Conservation (phyloP, 2,113 vertebrate species). For the Epinephelus lanceolatus region DNA sequence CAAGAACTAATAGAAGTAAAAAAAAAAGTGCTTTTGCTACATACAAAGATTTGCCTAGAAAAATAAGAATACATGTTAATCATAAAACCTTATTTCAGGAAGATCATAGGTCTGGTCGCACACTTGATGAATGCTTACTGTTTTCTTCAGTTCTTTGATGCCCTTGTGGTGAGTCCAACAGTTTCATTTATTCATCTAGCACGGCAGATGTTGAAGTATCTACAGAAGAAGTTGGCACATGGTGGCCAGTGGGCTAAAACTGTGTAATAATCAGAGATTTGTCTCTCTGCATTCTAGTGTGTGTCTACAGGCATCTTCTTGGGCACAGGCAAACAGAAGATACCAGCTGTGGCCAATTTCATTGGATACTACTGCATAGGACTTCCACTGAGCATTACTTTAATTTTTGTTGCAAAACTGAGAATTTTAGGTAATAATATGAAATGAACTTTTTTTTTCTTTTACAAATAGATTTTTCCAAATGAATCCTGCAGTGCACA, state of each 20-base stretch:
- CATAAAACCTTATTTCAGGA: slow-evolving; percentile 60
- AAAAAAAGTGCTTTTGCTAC: background rate
- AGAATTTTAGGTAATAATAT: slow-evolving; percentile 84
- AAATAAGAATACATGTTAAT: too few species aligned
- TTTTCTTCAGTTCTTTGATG: slow-evolving; percentile 82
- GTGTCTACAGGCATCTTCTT: slow-evolving; percentile 85
- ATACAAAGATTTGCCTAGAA: background rate
- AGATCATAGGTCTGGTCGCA: slow-evolving; percentile 77
- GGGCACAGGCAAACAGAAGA: slow-evolving; percentile 90
- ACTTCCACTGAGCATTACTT: slow-evolving; percentile 81
- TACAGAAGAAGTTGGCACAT: background rate
- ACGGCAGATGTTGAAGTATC: background rate
- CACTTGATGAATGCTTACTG: slow-evolving; percentile 78
- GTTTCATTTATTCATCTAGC: background rate
- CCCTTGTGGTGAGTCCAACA: slow-evolving; percentile 75
- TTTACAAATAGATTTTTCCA: background rate
- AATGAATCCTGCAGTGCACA: background rate
- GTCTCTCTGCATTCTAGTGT: background rate
- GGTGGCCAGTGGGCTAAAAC: slow-evolving; percentile 75
- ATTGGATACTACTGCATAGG: slow-evolving; percentile 87
- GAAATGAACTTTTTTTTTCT: background rate
- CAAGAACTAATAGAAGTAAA: background rate
- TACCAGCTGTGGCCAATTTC: slow-evolving; percentile 87
- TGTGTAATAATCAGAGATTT: background rate
- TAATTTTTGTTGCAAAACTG: slow-evolving; percentile 88